Evolutionary conservation across 2,797 vertebrate genomes (phyloP).

Genomic region (Poeciliopsis presidionis): DNA sequence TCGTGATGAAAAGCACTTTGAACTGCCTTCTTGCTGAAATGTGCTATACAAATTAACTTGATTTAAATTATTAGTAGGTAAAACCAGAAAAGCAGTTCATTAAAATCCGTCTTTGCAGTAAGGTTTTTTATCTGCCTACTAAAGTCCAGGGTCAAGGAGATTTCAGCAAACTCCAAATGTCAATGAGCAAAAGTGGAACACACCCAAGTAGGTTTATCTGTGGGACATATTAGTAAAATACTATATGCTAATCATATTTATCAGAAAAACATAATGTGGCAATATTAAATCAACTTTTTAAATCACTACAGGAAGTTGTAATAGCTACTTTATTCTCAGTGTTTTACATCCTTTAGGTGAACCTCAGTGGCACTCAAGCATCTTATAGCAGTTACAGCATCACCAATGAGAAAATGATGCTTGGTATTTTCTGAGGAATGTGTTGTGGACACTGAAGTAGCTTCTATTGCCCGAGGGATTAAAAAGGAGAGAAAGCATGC

Average conservation of each 20-base stretch:
- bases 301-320: slow-evolving; percentile 33
- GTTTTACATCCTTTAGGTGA: slow-evolving; percentile 44
- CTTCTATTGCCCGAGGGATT: slow-evolving; percentile 48
- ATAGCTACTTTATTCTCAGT: slow-evolving; percentile 33
- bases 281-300: not conserved
- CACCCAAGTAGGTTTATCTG: not conserved
- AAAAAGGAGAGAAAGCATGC: slow-evolving; percentile 32
- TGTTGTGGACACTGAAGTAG: slow-evolving; percentile 66
- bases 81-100: no score
- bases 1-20: no score
- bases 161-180: not conserved
- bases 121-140: no score
- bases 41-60: no score
- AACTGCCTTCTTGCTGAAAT: no score
- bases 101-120: no score
- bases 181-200: not conserved
- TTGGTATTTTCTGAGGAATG: slow-evolving; percentile 59
- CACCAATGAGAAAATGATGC: slow-evolving; percentile 54
- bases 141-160: not conserved
- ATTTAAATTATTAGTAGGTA: no score
- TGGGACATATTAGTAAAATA: not conserved
- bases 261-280: not conserved
- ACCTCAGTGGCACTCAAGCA: slow-evolving; percentile 54
- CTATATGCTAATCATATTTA: not conserved
- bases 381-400: slow-evolving; percentile 53